These are phyloP conservation scores for Polietes domitor DNA, from an alignment of 2,888 invertebrate species.

Conservation along the genomic window DNA sequence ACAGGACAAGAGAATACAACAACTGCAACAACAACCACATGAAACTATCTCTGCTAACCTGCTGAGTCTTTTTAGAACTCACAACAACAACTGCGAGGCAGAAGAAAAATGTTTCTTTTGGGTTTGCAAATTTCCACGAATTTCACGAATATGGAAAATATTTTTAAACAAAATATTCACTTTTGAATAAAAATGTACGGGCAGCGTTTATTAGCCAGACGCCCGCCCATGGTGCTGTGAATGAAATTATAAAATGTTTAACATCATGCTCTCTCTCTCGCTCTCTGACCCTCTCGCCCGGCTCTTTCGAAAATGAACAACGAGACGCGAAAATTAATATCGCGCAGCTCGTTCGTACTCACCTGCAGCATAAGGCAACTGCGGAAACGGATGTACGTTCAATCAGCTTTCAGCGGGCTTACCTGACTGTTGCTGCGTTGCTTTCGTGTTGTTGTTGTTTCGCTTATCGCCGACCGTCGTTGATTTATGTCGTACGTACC, in stretches of 20 bases:
- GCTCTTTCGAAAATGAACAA: too few species aligned
- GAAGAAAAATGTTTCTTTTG: not conserved
- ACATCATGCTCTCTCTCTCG: not conserved
- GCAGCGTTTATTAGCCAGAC: not conserved
- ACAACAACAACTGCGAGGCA: not conserved
- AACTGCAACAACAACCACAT: not conserved
- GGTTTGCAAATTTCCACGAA: not conserved
- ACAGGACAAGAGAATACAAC: not conserved
- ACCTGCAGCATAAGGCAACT: not conserved
- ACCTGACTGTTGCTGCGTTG: not conserved
- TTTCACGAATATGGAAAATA: not conserved
- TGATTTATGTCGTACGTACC: not conserved
- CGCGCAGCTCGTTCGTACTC: not conserved
- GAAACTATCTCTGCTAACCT: not conserved
- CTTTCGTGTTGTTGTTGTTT: not conserved
- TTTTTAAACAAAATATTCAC: not conserved
- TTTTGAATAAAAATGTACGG: not conserved
- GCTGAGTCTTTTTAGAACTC: not conserved
- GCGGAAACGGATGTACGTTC: not conserved
- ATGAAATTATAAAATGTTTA: slow-evolving; percentile 3
- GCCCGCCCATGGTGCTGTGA: slow-evolving; percentile 1
- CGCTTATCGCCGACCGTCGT: not conserved
- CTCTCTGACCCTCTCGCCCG: not conserved
- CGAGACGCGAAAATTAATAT: too few species aligned
- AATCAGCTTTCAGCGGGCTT: not conserved